Conservation (phyloP, 2,888 invertebrate genomes). For the Bugula neritina region DNA sequence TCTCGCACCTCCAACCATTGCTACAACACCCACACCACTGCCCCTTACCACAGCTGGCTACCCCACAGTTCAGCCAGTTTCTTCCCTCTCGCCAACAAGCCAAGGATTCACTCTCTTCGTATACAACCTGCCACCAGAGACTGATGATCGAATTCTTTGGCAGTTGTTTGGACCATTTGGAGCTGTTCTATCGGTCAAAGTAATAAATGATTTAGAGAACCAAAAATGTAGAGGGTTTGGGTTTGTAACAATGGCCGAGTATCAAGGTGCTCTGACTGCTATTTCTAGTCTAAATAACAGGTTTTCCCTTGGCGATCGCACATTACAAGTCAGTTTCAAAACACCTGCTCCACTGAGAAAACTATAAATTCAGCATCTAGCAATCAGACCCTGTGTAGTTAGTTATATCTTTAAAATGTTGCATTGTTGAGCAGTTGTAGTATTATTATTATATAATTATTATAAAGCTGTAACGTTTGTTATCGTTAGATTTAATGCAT, state of each 20-base stretch:
- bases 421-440: background rate
- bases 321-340: conserved; percentile 95
- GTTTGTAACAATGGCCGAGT: conserved; percentile 96
- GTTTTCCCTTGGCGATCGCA: conserved; percentile 87
- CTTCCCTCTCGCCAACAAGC: conserved; percentile 39
- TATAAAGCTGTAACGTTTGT: background rate
- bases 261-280: conserved; percentile 91
- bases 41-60: conserved; percentile 40
- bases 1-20: background rate
- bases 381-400: conserved; percentile 61
- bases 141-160: conserved; percentile 85
- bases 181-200: conserved; percentile 93
- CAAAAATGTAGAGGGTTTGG: conserved; percentile 98
- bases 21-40: conserved; percentile 36
- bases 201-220: conserved; percentile 87
- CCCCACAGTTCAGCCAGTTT: conserved; percentile 33
- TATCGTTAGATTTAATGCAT: background rate
- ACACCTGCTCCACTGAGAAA: conserved; percentile 52
- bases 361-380: too few relatives aligned
- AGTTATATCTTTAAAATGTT: background rate
- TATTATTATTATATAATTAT: background rate
- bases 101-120: conserved; percentile 85
- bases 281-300: conserved; percentile 87
- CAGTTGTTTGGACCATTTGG: conserved; percentile 95
- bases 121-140: conserved; percentile 84